Conservation (phyloP, 1,140 invertebrate genomes). For the Macrocentrus cingulum region DNA sequence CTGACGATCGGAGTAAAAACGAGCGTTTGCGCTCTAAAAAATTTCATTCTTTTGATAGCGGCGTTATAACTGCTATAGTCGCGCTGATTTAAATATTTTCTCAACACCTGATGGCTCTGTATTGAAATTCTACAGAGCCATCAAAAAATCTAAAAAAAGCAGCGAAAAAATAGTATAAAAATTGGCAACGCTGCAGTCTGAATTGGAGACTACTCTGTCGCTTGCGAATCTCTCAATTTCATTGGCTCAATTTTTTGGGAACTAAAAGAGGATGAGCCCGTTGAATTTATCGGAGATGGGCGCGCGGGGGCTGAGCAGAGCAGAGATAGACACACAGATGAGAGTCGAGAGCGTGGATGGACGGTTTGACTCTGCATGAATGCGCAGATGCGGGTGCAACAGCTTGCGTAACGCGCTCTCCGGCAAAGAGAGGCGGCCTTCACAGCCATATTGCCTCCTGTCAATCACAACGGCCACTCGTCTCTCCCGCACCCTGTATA, state of each 20-base stretch:
- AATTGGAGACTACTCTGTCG: too few species aligned
- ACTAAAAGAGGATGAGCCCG: neutral
- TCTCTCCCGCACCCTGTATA: slow-evolving; percentile 32
- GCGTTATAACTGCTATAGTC: too few species aligned
- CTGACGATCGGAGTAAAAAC: too few species aligned
- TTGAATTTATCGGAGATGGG: slow-evolving; percentile 49
- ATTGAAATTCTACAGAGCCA: too few species aligned
- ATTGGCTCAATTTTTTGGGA: slow-evolving; percentile 15
- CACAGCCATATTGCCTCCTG: slow-evolving; percentile 47
- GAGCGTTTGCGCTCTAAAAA: too few species aligned
- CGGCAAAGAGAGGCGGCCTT: slow-evolving; percentile 47
- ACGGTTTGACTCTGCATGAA: slow-evolving; percentile 59
- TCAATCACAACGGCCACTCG: slow-evolving; percentile 56
- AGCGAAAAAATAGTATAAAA: too few species aligned
- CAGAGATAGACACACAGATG: slow-evolving; percentile 30
- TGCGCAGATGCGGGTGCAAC: slow-evolving; percentile 61
- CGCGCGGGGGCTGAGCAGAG: slow-evolving; percentile 1
- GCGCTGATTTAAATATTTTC: too few species aligned
- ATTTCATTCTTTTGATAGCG: too few species aligned
- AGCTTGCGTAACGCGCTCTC: slow-evolving; percentile 58
- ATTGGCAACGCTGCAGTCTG: too few species aligned
- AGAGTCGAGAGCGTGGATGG: slow-evolving; percentile 43
- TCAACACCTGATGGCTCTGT: too few species aligned
- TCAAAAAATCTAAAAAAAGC: too few species aligned
- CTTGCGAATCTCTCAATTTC: slow-evolving; percentile 1